Evolutionary conservation across 2,888 invertebrate genomes (phyloP).

Genomic region (Tridacna crocea): DNA sequence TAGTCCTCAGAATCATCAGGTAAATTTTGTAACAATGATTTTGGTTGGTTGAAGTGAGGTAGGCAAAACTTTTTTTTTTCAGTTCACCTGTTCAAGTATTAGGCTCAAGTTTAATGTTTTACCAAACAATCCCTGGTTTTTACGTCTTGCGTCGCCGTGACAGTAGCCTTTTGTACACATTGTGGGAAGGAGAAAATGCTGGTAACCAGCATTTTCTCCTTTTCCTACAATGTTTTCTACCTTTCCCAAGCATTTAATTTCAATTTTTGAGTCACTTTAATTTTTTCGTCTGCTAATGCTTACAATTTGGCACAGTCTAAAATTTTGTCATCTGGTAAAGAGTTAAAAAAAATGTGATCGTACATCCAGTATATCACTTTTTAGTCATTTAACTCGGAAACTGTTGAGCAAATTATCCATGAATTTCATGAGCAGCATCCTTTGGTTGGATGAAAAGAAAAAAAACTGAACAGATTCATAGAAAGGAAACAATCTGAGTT

Average conservation of each 20-base stretch:
- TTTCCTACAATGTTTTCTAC: neutral
- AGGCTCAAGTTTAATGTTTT: neutral
- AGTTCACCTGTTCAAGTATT: neutral
- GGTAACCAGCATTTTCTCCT: neutral
- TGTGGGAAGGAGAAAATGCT: neutral
- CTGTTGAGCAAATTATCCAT: too few relatives aligned
- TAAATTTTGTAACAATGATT: constrained; percentile 10
- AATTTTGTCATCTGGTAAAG: too few relatives aligned
- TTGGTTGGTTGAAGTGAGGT: neutral
- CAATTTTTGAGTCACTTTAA: neutral
- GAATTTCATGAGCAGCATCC: too few relatives aligned
- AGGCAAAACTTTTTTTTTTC: neutral
- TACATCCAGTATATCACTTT: too few relatives aligned
- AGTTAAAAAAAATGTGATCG: too few relatives aligned
- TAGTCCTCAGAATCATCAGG: constrained; percentile 18
- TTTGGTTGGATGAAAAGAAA: too few relatives aligned
- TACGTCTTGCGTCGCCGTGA: neutral
- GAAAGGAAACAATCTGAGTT: too few relatives aligned
- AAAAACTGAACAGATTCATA: too few relatives aligned
- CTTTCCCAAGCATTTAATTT: neutral
- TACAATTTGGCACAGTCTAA: too few relatives aligned
- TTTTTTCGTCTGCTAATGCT: neutral
- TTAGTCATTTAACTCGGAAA: too few relatives aligned
- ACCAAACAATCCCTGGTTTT: neutral
- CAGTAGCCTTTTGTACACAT: neutral